Percentiles rank a stretch among this genome's conserved stretches.
Evolutionary conservation across 1,140 invertebrate species (phyloP).

Genomic region (Plutomurus gul): DNA sequence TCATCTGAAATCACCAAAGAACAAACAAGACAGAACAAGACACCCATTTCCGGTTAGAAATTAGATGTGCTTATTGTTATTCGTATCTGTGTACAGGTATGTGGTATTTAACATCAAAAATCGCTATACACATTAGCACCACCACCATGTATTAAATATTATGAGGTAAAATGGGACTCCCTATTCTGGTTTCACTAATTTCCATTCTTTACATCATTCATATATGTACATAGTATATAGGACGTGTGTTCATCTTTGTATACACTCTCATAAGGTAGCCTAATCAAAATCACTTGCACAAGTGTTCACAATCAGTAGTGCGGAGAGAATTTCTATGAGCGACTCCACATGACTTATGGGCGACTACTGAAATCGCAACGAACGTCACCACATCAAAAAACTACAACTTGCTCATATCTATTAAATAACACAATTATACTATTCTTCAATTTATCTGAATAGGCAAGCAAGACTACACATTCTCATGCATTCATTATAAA

Average conservation of each 20-base stretch:
- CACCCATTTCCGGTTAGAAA: slow-evolving; percentile 11
- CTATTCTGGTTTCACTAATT: slow-evolving; percentile 21
- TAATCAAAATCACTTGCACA: background rate
- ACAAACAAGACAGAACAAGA: slow-evolving; percentile 16
- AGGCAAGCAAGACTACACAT: no score
- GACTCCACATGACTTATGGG: no score
- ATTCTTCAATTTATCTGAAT: no score
- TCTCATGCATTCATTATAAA: no score
- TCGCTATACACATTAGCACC: no score
- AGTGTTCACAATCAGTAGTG: no score
- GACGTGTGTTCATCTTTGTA: background rate
- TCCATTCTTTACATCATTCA: slow-evolving; percentile 4
- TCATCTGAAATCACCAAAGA: background rate
- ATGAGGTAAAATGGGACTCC: background rate
- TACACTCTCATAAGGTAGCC: background rate
- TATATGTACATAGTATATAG: background rate
- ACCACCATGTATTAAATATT: background rate
- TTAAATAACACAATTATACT: no score
- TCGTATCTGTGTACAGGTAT: background rate
- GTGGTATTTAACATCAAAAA: no score
- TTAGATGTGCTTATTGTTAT: background rate
- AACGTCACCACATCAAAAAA: no score
- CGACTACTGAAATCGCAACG: no score
- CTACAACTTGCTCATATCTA: no score
- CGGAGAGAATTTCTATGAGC: no score